Evolutionary conservation across 2,797 vertebrate species (phyloP).

Genomic region (Peromyscus eremicus): DNA sequence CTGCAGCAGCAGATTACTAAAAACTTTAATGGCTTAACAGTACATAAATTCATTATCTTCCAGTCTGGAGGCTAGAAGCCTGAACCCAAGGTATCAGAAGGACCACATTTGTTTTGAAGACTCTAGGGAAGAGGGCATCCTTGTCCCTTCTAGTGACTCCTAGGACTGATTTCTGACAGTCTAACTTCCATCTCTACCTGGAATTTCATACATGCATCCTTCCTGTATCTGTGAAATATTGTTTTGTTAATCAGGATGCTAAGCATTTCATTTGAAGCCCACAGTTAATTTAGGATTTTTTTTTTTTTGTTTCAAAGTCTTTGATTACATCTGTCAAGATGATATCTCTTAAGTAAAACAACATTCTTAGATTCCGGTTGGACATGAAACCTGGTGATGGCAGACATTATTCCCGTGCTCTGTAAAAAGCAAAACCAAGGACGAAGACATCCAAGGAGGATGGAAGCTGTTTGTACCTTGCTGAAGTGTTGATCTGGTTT

Average conservation of each 20-base stretch:
- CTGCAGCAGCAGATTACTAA: not conserved
- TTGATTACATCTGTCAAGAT: not conserved
- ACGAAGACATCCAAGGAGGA: not conserved
- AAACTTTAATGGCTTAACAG: not conserved
- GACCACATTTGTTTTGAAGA: not conserved
- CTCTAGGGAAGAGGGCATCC: not conserved
- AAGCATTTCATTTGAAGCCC: not conserved
- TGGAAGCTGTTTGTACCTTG: not conserved
- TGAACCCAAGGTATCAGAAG: not conserved
- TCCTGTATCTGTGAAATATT: not conserved
- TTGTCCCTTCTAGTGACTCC: not conserved
- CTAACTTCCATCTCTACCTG: not conserved
- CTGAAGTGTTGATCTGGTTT: not conserved
- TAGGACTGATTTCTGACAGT: not conserved
- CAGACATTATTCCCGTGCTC: not conserved
- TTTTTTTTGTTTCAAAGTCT: not conserved
- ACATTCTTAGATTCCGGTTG: conserved; percentile 9
- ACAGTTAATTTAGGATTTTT: not conserved
- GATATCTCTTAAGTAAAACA: not conserved
- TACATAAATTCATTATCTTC: not conserved
- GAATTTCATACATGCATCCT: not conserved
- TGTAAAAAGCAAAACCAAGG: not conserved
- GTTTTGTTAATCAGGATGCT: not conserved
- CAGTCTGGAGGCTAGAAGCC: not conserved
- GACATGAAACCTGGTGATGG: not conserved